phyloP scores from a whole-genome alignment of 2,888 invertebrate species.

The Spodoptera exigua region DNA sequence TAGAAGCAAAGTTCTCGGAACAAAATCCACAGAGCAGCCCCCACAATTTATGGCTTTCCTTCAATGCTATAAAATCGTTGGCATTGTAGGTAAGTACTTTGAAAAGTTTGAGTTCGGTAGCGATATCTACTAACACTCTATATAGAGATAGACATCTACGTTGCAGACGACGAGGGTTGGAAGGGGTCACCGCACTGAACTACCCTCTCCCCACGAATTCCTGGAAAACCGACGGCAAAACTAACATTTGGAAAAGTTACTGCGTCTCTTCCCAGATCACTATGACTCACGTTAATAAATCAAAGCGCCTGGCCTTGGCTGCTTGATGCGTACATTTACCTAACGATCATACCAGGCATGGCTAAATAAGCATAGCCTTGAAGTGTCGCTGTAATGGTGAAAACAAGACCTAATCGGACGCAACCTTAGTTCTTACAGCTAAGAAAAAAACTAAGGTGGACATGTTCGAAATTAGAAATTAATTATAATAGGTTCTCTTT shows the following conservation, averaged over 20 bases:
- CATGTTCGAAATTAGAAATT: conserved; percentile 39
- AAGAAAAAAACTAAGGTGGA: conserved; percentile 46
- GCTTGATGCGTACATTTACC: conserved; percentile 42
- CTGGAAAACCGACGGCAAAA: conserved; percentile 61
- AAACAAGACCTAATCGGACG: conserved; percentile 54
- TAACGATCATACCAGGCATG: conserved; percentile 48
- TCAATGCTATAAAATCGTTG: conserved; percentile 22
- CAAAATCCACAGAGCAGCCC: conserved; percentile 6
- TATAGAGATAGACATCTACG: conserved; percentile 42
- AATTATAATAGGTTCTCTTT: conserved; percentile 37
- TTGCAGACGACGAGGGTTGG: conserved; percentile 60
- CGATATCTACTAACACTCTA: conserved; percentile 16
- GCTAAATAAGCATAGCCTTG: conserved; percentile 56
- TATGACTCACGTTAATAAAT: conserved; percentile 52
- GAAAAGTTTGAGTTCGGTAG: conserved; percentile 42
- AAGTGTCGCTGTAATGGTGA: conserved; percentile 46
- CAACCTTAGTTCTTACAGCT: conserved; percentile 37
- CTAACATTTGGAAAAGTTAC: conserved; percentile 52
- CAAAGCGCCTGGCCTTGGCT: conserved; percentile 49
- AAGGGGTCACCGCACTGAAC: conserved; percentile 60
- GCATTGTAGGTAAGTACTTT: conserved; percentile 36
- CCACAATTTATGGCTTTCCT: conserved; percentile 16
- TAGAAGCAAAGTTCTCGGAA: conserved; percentile 1
- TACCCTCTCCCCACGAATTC: conserved; percentile 58
- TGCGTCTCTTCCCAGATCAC: conserved; percentile 40